Percentiles rank a stretch among this genome's conserved stretches.
Evolutionary conservation across 2,797 vertebrate species (phyloP).

Genomic region (Phataginus tricuspis): DNA sequence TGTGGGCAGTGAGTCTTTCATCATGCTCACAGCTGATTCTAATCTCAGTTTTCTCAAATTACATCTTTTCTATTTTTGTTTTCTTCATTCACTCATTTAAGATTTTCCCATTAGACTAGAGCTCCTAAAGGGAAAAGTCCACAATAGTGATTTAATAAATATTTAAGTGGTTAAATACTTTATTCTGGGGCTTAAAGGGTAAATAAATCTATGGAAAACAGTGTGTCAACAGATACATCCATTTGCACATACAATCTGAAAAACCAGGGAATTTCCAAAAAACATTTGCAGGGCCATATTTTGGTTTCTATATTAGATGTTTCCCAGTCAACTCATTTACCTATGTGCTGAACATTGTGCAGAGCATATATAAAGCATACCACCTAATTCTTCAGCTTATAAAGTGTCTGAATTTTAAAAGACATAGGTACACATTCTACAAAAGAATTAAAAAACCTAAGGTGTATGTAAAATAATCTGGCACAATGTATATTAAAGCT

Average conservation of each 20-base stretch:
- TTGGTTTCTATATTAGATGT: not conserved
- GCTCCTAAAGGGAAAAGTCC: not conserved
- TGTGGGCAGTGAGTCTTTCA: not conserved
- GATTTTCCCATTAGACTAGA: not conserved
- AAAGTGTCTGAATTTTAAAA: not conserved
- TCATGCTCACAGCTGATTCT: not conserved
- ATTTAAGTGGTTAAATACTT: not conserved
- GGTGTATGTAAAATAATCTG: not conserved
- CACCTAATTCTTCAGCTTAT: not conserved
- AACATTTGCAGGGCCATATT: not conserved
- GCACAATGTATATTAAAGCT: not conserved
- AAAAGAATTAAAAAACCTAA: not conserved
- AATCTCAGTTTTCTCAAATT: conserved; percentile 19
- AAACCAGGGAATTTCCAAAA: not conserved
- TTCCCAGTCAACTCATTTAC: not conserved
- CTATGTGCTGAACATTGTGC: not conserved
- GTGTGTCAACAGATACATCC: not conserved
- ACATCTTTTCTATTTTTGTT: not conserved
- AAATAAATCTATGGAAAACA: not conserved
- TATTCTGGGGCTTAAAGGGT: not conserved
- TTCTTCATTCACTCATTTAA: not conserved
- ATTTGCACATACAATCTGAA: not conserved
- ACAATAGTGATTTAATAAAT: not conserved
- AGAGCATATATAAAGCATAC: not conserved
- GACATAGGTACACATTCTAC: not conserved